A percentile compares a stretch with the other conserved stretches of the same genome.
phyloP scores from a whole-genome alignment of 2,113 vertebrate genomes.

The Eptatretus burgeri region DNA sequence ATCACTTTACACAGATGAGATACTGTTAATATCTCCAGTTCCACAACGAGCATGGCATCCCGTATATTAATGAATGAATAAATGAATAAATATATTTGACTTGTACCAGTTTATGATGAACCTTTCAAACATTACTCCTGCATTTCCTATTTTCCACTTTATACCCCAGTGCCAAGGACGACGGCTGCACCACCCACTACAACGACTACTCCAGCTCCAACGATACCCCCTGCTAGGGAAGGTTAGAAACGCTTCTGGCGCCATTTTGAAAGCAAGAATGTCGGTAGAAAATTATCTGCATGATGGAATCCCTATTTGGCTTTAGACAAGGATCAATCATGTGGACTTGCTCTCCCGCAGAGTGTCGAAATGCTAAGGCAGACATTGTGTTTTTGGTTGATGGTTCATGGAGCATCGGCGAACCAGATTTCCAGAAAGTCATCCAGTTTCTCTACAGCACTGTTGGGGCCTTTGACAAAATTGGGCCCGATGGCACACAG shows the following conservation, averaged over 20 bases:
- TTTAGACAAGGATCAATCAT: neutral
- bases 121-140: too few relatives aligned
- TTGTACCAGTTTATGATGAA: too few relatives aligned
- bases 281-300: neutral
- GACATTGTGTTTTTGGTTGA: slow-evolving; percentile 90
- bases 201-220: slow-evolving; percentile 56
- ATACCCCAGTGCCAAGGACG: neutral
- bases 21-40: too few relatives aligned
- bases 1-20: too few relatives aligned
- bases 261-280: neutral
- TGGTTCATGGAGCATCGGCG: slow-evolving; percentile 90
- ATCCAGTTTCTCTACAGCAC: slow-evolving; percentile 51
- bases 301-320: neutral
- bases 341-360: slow-evolving; percentile 18
- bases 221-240: slow-evolving; percentile 59
- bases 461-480: slow-evolving; percentile 47
- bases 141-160: too few relatives aligned
- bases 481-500: slow-evolving; percentile 68
- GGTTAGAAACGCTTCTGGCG: slow-evolving; percentile 23
- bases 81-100: too few relatives aligned
- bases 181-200: slow-evolving; percentile 12
- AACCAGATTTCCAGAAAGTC: slow-evolving; percentile 82
- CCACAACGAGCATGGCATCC: too few relatives aligned
- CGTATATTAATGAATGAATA: too few relatives aligned
- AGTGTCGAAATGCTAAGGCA: slow-evolving; percentile 84